These are phyloP conservation scores for Zeugodacus cucurbitae DNA, from an alignment of 1,140 invertebrate genomes.

Conservation along the genomic window DNA sequence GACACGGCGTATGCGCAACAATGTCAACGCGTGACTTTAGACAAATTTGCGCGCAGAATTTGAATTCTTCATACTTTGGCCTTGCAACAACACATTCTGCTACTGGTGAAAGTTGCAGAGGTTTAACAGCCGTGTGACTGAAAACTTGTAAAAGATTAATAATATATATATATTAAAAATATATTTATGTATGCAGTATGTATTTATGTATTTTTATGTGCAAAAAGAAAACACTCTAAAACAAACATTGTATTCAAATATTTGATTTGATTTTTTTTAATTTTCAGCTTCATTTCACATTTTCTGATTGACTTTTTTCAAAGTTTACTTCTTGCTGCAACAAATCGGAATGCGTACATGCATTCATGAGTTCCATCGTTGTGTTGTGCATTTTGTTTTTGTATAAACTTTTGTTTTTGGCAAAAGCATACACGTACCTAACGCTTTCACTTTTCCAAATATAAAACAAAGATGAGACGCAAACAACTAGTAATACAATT, in stretches of 20 bases:
- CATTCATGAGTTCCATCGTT: not conserved
- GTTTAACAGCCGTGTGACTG: not conserved
- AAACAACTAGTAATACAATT: too few relatives aligned
- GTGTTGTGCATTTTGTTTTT: too few relatives aligned
- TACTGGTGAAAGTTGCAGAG: too few relatives aligned
- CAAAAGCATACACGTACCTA: too few relatives aligned
- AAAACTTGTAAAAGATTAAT: not conserved
- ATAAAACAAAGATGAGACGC: too few relatives aligned
- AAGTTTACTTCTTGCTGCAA: not conserved
- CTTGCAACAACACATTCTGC: not conserved
- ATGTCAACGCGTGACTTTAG: not conserved
- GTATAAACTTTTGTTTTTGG: too few relatives aligned
- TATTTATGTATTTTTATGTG: too few relatives aligned
- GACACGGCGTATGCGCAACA: not conserved
- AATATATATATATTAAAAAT: not conserved
- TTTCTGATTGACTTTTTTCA: not conserved
- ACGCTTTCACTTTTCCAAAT: too few relatives aligned
- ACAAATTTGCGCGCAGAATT: not conserved
- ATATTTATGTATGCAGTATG: too few relatives aligned
- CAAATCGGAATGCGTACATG: not conserved
- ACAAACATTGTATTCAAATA: too few relatives aligned
- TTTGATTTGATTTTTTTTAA: not conserved
- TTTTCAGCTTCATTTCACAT: not conserved
- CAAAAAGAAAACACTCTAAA: not conserved
- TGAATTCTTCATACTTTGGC: not conserved